These are phyloP conservation scores for Oncopodura yosiiana DNA, from an alignment of 1,140 invertebrate genomes.

Conservation along the genomic window DNA sequence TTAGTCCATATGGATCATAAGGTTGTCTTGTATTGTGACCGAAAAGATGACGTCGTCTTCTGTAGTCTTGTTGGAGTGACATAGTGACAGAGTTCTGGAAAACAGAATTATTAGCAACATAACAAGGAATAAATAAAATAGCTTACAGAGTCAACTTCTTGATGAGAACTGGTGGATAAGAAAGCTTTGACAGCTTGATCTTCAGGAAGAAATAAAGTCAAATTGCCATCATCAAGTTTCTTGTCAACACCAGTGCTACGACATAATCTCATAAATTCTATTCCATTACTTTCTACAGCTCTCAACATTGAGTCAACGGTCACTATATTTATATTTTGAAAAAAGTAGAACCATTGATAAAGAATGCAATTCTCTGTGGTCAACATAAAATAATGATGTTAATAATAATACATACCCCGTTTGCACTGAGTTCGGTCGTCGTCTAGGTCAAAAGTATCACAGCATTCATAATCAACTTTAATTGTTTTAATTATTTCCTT, in stretches of 20 bases:
- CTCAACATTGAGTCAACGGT: neutral
- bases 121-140: neutral
- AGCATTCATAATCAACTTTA: constrained; percentile 46
- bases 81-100: neutral
- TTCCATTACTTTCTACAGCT: constrained; percentile 43
- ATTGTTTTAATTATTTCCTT: constrained; percentile 14
- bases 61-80: neutral
- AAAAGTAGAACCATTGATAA: neutral
- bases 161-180: constrained; percentile 28
- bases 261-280: constrained; percentile 46
- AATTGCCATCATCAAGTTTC: constrained; percentile 41
- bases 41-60: neutral
- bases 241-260: constrained; percentile 41
- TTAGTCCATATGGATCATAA: too few species aligned
- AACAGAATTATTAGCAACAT: too few species aligned
- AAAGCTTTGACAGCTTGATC: constrained; percentile 47
- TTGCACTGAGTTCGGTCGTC: constrained; percentile 41
- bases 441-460: constrained; percentile 47
- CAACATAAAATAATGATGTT: constrained; percentile 37
- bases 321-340: neutral
- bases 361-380: constrained; percentile 41
- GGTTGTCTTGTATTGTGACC: neutral
- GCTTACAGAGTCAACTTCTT: constrained; percentile 29
- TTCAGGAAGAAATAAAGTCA: constrained; percentile 49
- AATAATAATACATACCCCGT: constrained; percentile 39